Base-by-base conservation (phyloP, 2,888 invertebrate genomes). In the Phortica magna region DNA sequence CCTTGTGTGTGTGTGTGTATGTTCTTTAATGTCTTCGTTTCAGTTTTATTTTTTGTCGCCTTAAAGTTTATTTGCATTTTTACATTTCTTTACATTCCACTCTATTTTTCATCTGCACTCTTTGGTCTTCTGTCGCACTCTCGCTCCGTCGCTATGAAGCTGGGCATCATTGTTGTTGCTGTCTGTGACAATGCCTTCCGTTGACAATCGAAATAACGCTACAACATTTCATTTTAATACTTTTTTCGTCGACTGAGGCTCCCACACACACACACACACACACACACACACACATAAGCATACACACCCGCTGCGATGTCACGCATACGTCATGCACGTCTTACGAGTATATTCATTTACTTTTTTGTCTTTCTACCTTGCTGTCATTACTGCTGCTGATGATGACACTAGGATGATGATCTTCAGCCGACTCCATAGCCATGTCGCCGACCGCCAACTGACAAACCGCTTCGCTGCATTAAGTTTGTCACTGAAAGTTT, bases 151-250 rank as follows among this genome's bases (percentile, higher is more conserved):
- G 19, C 17, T 43, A 14, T 65, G 9, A 19, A 31, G 12, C 39
- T 31, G 17, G 14, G 43, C 17, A 19, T 17, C 19, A 31, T 7
- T 48, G 53, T 39, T 43, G 43, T 43, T 43, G 39, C 53, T 55
- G 70, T 22, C 31, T 53, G 22, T 53, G 19, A 71, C 70, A 71
- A 71, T 71, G 31, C 70, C 70, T 71, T 70, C 22, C 53, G 70
- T 71, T 71, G 70, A 55, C 70, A 71, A 59, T 43, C 42, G 17
- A 73, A 59, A 77, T 80, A 86, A 79, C 80, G 81, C 82, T 71
- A 77, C 83, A 82, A 83, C 87, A 88, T 86, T 88, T 85, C 81
- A 84, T 84, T 85, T 85, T 82, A 84, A 84, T 86, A 84, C 83
- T 61, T 79, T 81, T 77, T 53, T 71, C 42, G 73, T 57, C 10